These are phyloP conservation scores for Sturnus vulgaris DNA, from an alignment of 2,113 vertebrate genomes.

Conservation along the genomic window DNA sequence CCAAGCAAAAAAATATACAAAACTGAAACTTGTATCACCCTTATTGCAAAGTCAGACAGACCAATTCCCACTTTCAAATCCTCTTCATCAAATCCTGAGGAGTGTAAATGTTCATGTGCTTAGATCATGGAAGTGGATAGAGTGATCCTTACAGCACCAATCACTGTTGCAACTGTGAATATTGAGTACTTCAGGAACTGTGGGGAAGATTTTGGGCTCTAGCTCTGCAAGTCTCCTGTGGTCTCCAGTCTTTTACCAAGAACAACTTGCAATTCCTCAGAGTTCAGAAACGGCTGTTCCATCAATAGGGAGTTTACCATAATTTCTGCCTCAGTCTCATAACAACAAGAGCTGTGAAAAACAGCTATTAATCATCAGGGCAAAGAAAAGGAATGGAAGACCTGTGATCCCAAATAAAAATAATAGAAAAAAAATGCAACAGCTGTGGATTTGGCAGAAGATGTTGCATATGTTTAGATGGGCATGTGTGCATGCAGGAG, in stretches of 20 bases:
- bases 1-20: not conserved
- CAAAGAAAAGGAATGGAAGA: not conserved
- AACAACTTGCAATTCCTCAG: not conserved
- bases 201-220: not conserved
- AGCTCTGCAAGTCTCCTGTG: not conserved
- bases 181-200: not conserved
- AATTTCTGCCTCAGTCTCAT: not conserved
- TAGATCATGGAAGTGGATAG: not conserved
- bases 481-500: not conserved
- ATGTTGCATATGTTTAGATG: not conserved
- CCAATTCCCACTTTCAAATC: not conserved
- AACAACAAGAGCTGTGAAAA: not conserved
- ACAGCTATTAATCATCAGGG: not conserved
- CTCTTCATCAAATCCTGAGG: not conserved
- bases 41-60: not conserved
- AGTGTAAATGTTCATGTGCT: not conserved
- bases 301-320: not conserved
- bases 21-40: not conserved
- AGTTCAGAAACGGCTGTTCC: not conserved
- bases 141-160: not conserved
- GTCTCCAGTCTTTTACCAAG: not conserved
- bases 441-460: constrained; percentile 8
- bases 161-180: not conserved
- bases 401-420: not conserved
- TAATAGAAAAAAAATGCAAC: not conserved